Evolutionary conservation across 2,797 vertebrate genomes (phyloP), one percentile per base, ranked within the genome.

Genomic region (Lacerta viridis): DNA sequence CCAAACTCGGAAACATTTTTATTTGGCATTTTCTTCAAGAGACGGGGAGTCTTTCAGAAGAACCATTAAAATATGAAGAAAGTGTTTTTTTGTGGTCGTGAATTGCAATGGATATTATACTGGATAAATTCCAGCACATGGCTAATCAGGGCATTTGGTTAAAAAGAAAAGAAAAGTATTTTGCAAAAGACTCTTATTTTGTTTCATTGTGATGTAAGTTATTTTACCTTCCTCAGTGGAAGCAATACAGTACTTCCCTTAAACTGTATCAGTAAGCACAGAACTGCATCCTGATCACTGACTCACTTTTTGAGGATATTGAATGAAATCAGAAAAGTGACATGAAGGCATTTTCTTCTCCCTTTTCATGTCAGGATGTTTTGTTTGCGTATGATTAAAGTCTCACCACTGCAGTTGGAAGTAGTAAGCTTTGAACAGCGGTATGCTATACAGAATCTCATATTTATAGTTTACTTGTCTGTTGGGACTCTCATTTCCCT

Each of bases 191-290:
- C 90, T 93, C 95, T 94, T 90, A 92, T 92, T 95, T 94, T 92
- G 91, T 94, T 96, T 93, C 92, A 91, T 92, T 15, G 33, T 74
- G 61, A 64, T 74, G 17, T 39, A 61, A 81, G 2, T 61, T 59
- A 13, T 55, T 59, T 74, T 59, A 75, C 33, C 33, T 36, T 17
- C 23, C 4, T 75, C 91, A 88, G 90, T 94, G 91, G 91, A 94
- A 95, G 84, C 90, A 91, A 91, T 95, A 33, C 33, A 33, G 33
- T 33, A 88, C 95, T 95, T 95, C 88, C 89, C 90, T 96, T 95
- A 92, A 82, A 89, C 89, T 94, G 87, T 95, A 89, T 95, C 94
- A 94, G 90, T 95, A 95, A 95, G 93, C 93, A 94, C 87, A 41
- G 84, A 93, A 74, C 91, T 92, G 91, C 93, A 94, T 87, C 88